These are phyloP conservation scores for Epinephelus fuscoguttatus DNA, from an alignment of 2,113 vertebrate species.

Conservation along the genomic window DNA sequence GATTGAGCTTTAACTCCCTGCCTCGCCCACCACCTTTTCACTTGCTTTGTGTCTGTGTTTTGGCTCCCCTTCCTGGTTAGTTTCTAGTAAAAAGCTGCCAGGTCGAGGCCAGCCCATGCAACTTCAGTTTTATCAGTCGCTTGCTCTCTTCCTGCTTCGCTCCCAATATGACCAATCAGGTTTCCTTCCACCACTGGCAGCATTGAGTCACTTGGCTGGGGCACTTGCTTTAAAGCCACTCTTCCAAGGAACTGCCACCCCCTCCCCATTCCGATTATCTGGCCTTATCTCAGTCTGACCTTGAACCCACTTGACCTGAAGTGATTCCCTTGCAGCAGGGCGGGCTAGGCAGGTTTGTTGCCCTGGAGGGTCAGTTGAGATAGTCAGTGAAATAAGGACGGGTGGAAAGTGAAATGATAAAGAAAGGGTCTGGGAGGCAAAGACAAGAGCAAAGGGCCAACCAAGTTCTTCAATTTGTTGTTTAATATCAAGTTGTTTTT, in stretches of 20 bases:
- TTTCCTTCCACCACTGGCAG: constrained; percentile 79
- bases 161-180: constrained; percentile 76
- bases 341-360: constrained; percentile 10
- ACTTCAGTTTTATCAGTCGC: constrained; percentile 84
- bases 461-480: not conserved
- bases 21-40: constrained; percentile 82
- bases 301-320: constrained; percentile 72
- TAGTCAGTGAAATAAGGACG: constrained; percentile 34
- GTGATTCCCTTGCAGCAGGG: constrained; percentile 49
- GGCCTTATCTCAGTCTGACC: constrained; percentile 74
- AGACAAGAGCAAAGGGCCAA: constrained; percentile 4
- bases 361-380: constrained; percentile 28
- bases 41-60: constrained; percentile 68
- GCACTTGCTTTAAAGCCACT: constrained; percentile 73
- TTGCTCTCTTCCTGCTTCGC: constrained; percentile 83
- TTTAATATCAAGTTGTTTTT: constrained; percentile 9
- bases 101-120: constrained; percentile 57
- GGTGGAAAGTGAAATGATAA: constrained; percentile 13
- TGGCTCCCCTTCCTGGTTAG: constrained; percentile 78
- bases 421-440: not conserved
- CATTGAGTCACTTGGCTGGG: constrained; percentile 76
- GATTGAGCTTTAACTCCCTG: constrained; percentile 62
- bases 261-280: constrained; percentile 73
- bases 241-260: constrained; percentile 74
- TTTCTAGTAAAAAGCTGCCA: constrained; percentile 68